These are phyloP conservation scores for Apis dorsata DNA, from an alignment of 1,140 invertebrate species.

Conservation along the genomic window DNA sequence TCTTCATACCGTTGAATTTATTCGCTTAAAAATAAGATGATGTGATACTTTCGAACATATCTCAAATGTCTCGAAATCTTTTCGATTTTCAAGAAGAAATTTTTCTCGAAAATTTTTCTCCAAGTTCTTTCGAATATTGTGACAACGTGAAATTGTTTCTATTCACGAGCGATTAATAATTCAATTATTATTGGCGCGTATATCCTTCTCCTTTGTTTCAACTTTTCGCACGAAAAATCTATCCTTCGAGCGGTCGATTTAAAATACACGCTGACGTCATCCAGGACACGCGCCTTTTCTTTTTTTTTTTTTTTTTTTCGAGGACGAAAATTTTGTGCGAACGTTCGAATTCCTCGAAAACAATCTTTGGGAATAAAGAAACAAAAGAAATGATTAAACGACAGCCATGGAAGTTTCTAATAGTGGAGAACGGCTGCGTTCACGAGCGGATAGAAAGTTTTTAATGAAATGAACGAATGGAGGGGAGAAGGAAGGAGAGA, in stretches of 20 bases:
- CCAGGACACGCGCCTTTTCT: too few relatives aligned
- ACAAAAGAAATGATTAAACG: background rate
- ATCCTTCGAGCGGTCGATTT: background rate
- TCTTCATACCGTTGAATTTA: too few relatives aligned
- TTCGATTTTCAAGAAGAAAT: too few relatives aligned
- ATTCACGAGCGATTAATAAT: too few relatives aligned
- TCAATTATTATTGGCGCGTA: too few relatives aligned
- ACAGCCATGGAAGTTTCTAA: constrained; percentile 30
- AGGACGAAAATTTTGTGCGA: background rate
- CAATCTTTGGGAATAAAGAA: background rate
- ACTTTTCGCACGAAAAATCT: background rate
- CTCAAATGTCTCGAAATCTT: too few relatives aligned
- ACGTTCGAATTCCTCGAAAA: background rate
- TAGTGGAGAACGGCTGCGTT: background rate
- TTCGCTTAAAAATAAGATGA: too few relatives aligned
- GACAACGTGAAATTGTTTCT: too few relatives aligned
- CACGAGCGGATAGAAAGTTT: constrained; percentile 38
- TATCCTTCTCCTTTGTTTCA: background rate
- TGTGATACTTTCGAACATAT: too few relatives aligned
- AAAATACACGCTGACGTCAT: background rate
- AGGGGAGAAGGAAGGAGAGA: background rate
- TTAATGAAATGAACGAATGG: constrained; percentile 25
- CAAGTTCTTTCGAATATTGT: too few relatives aligned
- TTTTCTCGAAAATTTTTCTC: too few relatives aligned
- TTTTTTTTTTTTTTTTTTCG: too few relatives aligned